These are phyloP conservation scores for Tiaroga cobitis DNA, from an alignment of 2,797 vertebrate species.

Conservation along the genomic window DNA sequence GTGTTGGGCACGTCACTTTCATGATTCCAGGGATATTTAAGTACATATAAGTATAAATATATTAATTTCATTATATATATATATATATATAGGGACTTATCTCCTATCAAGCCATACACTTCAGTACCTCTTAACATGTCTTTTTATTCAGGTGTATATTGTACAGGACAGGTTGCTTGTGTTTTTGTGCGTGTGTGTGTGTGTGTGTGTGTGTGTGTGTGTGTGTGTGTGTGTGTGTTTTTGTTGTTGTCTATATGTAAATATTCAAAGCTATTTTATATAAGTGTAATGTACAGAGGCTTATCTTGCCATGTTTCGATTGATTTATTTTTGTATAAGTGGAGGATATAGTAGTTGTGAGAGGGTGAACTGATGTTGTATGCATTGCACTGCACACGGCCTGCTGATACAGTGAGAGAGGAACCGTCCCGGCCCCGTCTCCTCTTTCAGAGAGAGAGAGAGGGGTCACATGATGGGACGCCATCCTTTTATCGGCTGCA, in stretches of 20 bases:
- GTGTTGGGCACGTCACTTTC: slow-evolving; percentile 67
- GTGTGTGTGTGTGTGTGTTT: slow-evolving; percentile 60
- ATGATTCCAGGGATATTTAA: slow-evolving; percentile 81
- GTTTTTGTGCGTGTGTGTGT: slow-evolving; percentile 46
- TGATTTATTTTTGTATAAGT: slow-evolving; percentile 87
- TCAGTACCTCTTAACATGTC: slow-evolving; percentile 85
- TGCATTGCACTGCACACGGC: slow-evolving; percentile 80
- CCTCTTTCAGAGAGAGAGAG: slow-evolving; percentile 54
- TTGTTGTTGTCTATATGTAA: slow-evolving; percentile 80
- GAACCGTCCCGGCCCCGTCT: slow-evolving; percentile 55
- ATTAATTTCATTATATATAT: slow-evolving; percentile 74
- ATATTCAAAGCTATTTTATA: slow-evolving; percentile 84
- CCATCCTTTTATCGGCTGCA: slow-evolving; percentile 49
- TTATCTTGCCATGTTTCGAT: slow-evolving; percentile 83
- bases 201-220: slow-evolving; percentile 55
- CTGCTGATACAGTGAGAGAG: slow-evolving; percentile 75
- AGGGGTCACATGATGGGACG: slow-evolving; percentile 49
- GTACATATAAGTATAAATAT: slow-evolving; percentile 72
- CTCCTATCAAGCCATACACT: slow-evolving; percentile 87
- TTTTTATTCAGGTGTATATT: slow-evolving; percentile 83
- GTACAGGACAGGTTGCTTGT: slow-evolving; percentile 81
- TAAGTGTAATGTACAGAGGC: slow-evolving; percentile 82
- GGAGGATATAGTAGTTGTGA: slow-evolving; percentile 70
- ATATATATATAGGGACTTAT: slow-evolving; percentile 66
- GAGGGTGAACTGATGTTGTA: slow-evolving; percentile 74